These are phyloP conservation scores for Phrynocephalus guinanensis DNA, from an alignment of 2,797 vertebrate species.

Conservation along the genomic window DNA sequence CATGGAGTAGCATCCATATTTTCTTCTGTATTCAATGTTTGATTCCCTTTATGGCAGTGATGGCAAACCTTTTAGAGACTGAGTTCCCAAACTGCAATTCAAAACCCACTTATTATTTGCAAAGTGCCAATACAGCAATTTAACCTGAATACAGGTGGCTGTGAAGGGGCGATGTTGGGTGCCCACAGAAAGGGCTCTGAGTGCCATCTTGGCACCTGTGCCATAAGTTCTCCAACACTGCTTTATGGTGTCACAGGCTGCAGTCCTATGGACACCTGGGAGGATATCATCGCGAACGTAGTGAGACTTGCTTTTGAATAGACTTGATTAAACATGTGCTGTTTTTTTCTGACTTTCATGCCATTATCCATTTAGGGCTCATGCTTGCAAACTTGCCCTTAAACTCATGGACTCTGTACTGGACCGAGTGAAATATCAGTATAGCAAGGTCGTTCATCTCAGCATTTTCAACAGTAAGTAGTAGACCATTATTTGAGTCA, in stretches of 20 bases:
- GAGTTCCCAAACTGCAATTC: no score
- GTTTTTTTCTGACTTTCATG: background rate
- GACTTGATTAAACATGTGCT: background rate
- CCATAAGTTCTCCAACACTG: no score
- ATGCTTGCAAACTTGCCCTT: conserved; percentile 83
- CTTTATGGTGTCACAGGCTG: background rate
- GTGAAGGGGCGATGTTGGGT: no score
- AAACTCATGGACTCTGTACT: conserved; percentile 83
- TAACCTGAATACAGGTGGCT: no score
- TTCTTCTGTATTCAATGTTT: background rate
- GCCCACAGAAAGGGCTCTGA: no score
- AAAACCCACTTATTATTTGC: no score
- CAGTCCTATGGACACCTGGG: background rate
- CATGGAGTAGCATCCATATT: background rate
- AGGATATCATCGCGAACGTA: background rate
- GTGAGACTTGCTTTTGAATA: background rate
- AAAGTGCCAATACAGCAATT: no score
- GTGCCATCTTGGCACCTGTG: no score
- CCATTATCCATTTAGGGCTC: conserved; percentile 76
- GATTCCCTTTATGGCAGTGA: background rate
- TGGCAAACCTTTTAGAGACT: no score
- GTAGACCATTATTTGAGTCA: background rate
- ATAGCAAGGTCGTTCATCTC: conserved; percentile 80
- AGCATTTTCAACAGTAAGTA: conserved; percentile 83
- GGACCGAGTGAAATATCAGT: conserved; percentile 77